These are phyloP conservation scores for Panurus biarmicus DNA, from an alignment of 2,113 vertebrate genomes.

Conservation along the genomic window DNA sequence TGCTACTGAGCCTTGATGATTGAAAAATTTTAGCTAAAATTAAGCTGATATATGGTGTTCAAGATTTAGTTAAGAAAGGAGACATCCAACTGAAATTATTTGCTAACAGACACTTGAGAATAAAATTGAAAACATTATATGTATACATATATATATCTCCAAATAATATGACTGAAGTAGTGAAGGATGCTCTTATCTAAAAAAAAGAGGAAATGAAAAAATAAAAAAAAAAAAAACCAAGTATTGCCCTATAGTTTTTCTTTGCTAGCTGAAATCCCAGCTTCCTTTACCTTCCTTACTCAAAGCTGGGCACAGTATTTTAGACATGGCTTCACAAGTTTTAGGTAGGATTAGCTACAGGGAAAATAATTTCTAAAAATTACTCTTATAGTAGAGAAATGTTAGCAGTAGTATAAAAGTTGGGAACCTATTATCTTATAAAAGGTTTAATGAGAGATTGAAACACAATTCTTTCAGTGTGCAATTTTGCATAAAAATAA, in stretches of 20 bases:
- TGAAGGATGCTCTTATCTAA: too few relatives aligned
- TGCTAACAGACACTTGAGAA: neutral
- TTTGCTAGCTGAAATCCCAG: neutral
- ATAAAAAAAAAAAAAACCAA: neutral
- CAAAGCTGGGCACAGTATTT: neutral
- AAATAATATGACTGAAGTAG: too few relatives aligned
- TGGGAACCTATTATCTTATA: neutral
- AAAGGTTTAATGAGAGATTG: neutral
- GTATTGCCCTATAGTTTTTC: neutral
- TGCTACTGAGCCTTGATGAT: neutral
- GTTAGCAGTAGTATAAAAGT: neutral
- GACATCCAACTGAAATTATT: neutral
- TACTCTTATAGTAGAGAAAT: neutral
- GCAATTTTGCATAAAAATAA: neutral
- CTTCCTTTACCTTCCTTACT: neutral
- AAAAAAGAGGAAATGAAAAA: too few relatives aligned
- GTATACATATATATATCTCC: neutral
- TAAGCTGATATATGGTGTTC: neutral
- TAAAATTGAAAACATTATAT: neutral
- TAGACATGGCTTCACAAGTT: neutral
- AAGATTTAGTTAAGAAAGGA: neutral
- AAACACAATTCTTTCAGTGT: neutral
- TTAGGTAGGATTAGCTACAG: neutral
- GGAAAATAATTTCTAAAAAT: neutral
- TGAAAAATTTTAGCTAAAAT: neutral